A percentile compares a stretch with the other conserved stretches of the same genome.
These are phyloP conservation scores for Anguilla megastoma DNA, from an alignment of 2,797 vertebrate species.

Conservation along the genomic window DNA sequence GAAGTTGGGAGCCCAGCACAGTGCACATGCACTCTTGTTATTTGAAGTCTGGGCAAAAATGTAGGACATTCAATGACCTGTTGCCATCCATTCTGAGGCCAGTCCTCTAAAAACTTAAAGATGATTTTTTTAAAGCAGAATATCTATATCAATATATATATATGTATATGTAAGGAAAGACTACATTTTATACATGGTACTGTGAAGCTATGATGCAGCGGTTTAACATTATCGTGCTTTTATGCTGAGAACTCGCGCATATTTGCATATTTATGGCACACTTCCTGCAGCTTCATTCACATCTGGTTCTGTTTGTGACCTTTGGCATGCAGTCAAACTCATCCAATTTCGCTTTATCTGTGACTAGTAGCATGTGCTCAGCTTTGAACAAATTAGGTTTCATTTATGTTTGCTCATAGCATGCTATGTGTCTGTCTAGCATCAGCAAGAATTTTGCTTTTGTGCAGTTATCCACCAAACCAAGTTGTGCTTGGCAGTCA, in stretches of 20 bases:
- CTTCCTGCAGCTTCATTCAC: background rate
- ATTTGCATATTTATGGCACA: conserved; percentile 24
- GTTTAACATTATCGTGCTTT: conserved; percentile 40
- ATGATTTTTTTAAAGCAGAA: conserved; percentile 34
- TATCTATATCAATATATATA: conserved; percentile 4
- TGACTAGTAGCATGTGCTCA: conserved; percentile 1
- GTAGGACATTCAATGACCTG: conserved; percentile 1
- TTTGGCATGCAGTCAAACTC: background rate
- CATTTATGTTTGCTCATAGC: background rate
- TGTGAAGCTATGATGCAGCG: conserved; percentile 42
- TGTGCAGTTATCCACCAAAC: background rate
- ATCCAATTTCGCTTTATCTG: conserved; percentile 13
- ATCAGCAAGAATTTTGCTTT: conserved; percentile 5
- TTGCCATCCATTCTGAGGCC: conserved; percentile 12
- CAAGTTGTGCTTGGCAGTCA: conserved; percentile 13
- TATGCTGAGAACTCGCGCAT: conserved; percentile 16
- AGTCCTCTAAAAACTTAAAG: background rate
- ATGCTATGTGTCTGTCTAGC: background rate
- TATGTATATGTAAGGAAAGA: conserved; percentile 18
- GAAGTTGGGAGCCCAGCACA: background rate
- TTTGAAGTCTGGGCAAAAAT: background rate
- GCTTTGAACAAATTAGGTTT: background rate
- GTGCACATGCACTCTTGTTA: background rate
- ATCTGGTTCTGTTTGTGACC: background rate
- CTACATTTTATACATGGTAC: conserved; percentile 50